Conservation (phyloP, 2,113 vertebrate genomes). For the Benitochromis conjunctus region DNA sequence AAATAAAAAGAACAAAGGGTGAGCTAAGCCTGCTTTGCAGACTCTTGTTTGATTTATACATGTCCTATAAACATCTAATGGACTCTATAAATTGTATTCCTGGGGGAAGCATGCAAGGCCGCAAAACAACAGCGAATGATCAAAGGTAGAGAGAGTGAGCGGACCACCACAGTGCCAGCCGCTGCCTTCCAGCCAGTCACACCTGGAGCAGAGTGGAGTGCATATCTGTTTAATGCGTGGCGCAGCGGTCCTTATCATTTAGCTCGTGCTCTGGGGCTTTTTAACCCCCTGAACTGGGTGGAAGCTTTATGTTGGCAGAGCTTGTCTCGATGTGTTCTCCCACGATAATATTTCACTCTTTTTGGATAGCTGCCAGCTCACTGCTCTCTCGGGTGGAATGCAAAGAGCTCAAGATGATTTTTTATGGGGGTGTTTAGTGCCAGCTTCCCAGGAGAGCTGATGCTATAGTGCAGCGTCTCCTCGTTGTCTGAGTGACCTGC, state of each 20-base stretch:
- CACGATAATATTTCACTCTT: constrained; percentile 54
- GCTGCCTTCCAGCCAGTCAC: constrained; percentile 18
- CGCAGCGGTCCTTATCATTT: constrained; percentile 26
- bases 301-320: constrained; percentile 23
- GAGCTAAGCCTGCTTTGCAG: constrained; percentile 24
- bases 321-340: constrained; percentile 38
- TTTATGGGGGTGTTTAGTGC: constrained; percentile 34
- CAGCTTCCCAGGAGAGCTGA: constrained; percentile 26
- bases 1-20: constrained; percentile 43
- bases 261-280: constrained; percentile 39
- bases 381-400: constrained; percentile 44
- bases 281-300: constrained; percentile 41
- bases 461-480: background rate
- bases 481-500: constrained; percentile 11
- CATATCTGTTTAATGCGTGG: constrained; percentile 1
- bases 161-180: constrained; percentile 22
- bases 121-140: constrained; percentile 2
- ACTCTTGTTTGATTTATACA: constrained; percentile 52
- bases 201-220: constrained; percentile 39
- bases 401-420: constrained; percentile 39
- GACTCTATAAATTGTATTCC: constrained; percentile 47
- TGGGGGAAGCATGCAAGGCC: background rate
- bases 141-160: constrained; percentile 25
- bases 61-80: constrained; percentile 59
- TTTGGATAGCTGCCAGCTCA: constrained; percentile 37